Evolutionary conservation across 2,888 invertebrate genomes (phyloP), one percentile per base, ranked within the genome.

Genomic region (Aphrophora alni): DNA sequence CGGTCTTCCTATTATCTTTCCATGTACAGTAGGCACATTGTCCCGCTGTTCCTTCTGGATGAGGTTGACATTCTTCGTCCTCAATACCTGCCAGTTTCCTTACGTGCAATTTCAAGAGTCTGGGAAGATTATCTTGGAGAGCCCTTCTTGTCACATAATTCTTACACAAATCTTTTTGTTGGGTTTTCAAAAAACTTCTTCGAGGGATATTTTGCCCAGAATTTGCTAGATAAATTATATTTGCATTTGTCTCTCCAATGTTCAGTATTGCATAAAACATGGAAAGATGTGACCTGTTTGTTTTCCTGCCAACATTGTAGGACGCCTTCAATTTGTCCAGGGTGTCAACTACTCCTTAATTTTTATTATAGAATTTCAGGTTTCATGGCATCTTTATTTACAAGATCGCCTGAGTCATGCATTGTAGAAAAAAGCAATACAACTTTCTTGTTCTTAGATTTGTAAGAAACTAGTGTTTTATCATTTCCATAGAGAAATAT

Each of bases 401-500:
- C 68, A 68, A 12, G n/a, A 10, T 68, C 68, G 68, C 10, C 68
- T 68, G n/a, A 68, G 12, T 68, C 10, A 68, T 68, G 68, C 10
- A 68, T 5, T 3, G 68, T 5, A 68, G 68, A 68, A 68, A 68
- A 10, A 68, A 68, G 68, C 68, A 68, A 68, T 68, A 68, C 68
- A 68, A 68, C 12, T 68, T 4, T 68, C n/a, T 68, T 24, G 3
- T 68, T 12, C 38, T 74, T 74, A 25, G 38, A 12, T 21, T 38
- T 38, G 74, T 38, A 74, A 5, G 24, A 74, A 74, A 74, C 74
- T 10, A 74, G 38, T n/a, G 74, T 33, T 38, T 74, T 74, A 38
- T 74, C 38, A 33, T 74, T n/a, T 21, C 68, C 68, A 68, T 7
- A 68, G 10, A 68, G 68, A 68, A 68, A 68, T 12, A 68, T 5